Evolutionary conservation across 2,888 invertebrate genomes (phyloP).

Genomic region (Galerucella pusilla): DNA sequence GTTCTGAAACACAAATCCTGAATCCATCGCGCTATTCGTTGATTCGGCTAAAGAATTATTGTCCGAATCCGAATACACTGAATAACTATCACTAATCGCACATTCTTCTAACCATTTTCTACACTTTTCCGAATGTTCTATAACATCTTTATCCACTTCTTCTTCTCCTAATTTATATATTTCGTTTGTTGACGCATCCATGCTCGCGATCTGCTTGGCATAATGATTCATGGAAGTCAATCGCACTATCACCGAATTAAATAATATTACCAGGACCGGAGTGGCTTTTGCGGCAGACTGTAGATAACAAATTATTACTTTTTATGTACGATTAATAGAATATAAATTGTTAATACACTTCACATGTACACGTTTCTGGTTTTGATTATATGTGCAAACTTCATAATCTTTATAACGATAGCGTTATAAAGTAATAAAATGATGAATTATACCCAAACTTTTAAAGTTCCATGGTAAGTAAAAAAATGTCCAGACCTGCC

Average conservation of each 20-base stretch:
- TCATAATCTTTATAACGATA: too few relatives aligned
- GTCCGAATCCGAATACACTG: slow-evolving; percentile 31
- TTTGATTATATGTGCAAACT: too few relatives aligned
- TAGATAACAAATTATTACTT: not conserved
- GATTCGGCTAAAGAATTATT: slow-evolving; percentile 35
- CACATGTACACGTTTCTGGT: too few relatives aligned
- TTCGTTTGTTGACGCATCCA: slow-evolving; percentile 8
- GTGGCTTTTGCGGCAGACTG: not conserved
- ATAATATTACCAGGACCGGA: not conserved
- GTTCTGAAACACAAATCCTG: slow-evolving; percentile 40
- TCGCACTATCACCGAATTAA: not conserved
- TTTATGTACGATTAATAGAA: too few relatives aligned
- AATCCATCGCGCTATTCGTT: slow-evolving; percentile 45
- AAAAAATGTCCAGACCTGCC: too few relatives aligned
- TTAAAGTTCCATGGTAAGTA: too few relatives aligned
- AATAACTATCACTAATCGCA: slow-evolving; percentile 28
- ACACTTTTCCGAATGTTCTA: slow-evolving; percentile 34
- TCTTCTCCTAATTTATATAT: not conserved
- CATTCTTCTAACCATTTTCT: slow-evolving; percentile 42
- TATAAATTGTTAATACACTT: too few relatives aligned
- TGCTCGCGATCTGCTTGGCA: slow-evolving; percentile 15
- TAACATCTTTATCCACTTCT: not conserved
- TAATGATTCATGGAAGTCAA: slow-evolving; percentile 13
- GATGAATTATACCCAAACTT: too few relatives aligned
- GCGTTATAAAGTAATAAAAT: too few relatives aligned